Conservation (phyloP, 2,888 invertebrate genomes). For the Leptarthrus brevirostris region DNA sequence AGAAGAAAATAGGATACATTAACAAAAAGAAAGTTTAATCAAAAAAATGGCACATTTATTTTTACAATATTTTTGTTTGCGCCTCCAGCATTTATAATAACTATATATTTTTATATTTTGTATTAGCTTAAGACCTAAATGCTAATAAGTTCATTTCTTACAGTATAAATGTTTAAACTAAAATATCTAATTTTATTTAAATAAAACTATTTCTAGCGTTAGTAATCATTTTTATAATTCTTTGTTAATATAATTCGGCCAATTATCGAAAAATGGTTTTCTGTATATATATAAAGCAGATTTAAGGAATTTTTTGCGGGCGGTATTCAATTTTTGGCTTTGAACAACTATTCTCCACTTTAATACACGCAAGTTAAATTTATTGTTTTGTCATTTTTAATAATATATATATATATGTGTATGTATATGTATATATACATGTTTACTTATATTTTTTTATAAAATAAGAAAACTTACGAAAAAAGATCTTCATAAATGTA, state of each 20-base stretch:
- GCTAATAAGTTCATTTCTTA: conserved; percentile 52
- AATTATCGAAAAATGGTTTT: conserved; percentile 36
- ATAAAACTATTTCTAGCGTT: conserved; percentile 42
- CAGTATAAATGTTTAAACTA: conserved; percentile 52
- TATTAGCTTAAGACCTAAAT: conserved; percentile 46
- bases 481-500: conserved; percentile 49
- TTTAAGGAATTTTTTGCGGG: conserved; percentile 20
- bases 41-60: conserved; percentile 57
- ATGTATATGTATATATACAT: too few species aligned
- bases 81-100: conserved; percentile 53
- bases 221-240: conserved; percentile 36
- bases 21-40: conserved; percentile 45
- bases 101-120: conserved; percentile 41
- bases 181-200: conserved; percentile 50
- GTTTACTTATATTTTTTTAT: conserved; percentile 22
- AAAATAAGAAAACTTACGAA: conserved; percentile 46
- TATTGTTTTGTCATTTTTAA: conserved; percentile 20
- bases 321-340: conserved; percentile 34
- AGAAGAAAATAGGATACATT: too few species aligned
- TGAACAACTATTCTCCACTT: conserved; percentile 19
- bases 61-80: conserved; percentile 53
- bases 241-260: conserved; percentile 32
- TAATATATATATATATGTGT: too few species aligned
- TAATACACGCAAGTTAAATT: conserved; percentile 10
- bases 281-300: conserved; percentile 12